Evolutionary conservation across 2,113 vertebrate species (phyloP).

Genomic region (Collichthys lucidus): DNA sequence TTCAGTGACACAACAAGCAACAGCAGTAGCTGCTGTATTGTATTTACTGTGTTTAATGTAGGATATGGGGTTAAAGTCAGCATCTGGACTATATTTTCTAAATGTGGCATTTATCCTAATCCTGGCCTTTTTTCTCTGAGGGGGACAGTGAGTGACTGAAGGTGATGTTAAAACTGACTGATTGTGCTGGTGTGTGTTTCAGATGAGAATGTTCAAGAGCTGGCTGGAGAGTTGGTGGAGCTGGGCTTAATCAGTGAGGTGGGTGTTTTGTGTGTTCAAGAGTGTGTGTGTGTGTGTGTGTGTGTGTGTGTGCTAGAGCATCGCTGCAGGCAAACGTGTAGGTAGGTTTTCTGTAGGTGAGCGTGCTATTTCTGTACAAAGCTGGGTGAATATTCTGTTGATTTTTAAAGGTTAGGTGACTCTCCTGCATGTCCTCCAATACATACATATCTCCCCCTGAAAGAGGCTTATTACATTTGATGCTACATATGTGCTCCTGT

Average conservation of each 20-base stretch:
- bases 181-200: constrained; percentile 56
- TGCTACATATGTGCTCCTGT: constrained; percentile 5
- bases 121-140: neutral
- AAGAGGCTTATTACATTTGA: neutral
- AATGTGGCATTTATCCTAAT: neutral
- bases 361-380: constrained; percentile 12
- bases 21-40: neutral
- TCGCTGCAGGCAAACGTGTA: constrained; percentile 3
- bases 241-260: constrained; percentile 95
- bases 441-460: neutral
- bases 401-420: constrained; percentile 13
- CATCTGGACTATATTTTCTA: constrained; percentile 16
- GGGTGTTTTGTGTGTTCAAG: constrained; percentile 47
- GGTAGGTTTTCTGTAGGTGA: constrained; percentile 9
- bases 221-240: constrained; percentile 93
- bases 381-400: constrained; percentile 3
- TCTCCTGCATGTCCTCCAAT: neutral
- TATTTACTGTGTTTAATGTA: neutral
- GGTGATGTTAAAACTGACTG: neutral
- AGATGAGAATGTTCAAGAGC: constrained; percentile 92
- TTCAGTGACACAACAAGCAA: neutral
- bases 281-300: neutral
- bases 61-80: constrained; percentile 5
- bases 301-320: neutral
- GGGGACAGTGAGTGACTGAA: neutral